Conservation (phyloP, 2,888 invertebrate species). For the Drosophila kuntzei region DNA sequence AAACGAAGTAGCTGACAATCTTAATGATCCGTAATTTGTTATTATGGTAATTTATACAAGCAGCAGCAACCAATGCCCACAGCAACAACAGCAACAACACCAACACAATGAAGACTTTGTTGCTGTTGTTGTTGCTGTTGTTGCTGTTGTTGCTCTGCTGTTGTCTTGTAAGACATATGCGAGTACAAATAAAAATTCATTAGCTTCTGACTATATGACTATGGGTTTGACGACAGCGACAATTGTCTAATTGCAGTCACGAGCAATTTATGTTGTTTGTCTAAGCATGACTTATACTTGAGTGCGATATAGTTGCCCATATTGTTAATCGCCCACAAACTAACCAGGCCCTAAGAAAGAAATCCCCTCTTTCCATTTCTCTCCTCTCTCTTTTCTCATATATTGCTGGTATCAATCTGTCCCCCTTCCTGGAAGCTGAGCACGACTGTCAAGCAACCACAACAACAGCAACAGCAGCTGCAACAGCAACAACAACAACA, state of each 20-base stretch:
- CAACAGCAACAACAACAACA: conserved; percentile 12
- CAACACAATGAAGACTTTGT: conserved; percentile 69
- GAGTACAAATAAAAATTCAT: conserved; percentile 78
- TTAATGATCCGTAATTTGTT: conserved; percentile 83
- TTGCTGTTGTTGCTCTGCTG: conserved; percentile 40
- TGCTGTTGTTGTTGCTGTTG: conserved; percentile 31
- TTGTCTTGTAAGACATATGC: conserved; percentile 78
- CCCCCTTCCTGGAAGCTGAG: conserved; percentile 70
- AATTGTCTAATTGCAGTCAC: conserved; percentile 82
- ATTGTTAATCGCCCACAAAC: conserved; percentile 57
- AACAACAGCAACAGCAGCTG: conserved; percentile 13
- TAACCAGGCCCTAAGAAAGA: conserved; percentile 52
- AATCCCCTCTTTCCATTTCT: conserved; percentile 1
- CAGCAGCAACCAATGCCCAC: conserved; percentile 55
- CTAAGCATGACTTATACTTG: conserved; percentile 61
- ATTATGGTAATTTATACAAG: conserved; percentile 83
- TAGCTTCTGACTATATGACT: conserved; percentile 69
- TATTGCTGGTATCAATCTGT: conserved; percentile 59
- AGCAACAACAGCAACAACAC: conserved; percentile 65
- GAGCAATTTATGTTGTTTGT: conserved; percentile 79
- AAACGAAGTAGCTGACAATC: conserved; percentile 83
- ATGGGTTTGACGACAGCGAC: conserved; percentile 77
- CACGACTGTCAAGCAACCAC: conserved; percentile 71
- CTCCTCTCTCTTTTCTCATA: not conserved
- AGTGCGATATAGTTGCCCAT: conserved; percentile 28